These are phyloP conservation scores for Rhinopithecus roxellana DNA, from an alignment of 2,113 vertebrate genomes.

Conservation along the genomic window DNA sequence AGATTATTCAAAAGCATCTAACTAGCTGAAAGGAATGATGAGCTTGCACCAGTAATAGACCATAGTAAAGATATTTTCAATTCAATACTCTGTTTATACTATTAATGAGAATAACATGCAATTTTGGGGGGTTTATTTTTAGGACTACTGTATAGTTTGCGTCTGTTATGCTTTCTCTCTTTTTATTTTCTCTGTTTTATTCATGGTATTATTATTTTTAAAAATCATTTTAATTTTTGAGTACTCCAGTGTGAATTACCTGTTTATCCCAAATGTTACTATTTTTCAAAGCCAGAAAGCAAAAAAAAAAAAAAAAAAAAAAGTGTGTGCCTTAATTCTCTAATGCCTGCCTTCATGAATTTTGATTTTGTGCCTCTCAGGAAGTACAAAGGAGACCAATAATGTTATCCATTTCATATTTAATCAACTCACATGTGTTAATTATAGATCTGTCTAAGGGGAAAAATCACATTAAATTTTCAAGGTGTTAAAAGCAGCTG, in stretches of 20 bases:
- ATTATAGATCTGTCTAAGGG: neutral
- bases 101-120: neutral
- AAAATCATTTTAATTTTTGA: neutral
- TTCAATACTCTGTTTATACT: neutral
- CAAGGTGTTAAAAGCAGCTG: slow-evolving; percentile 8
- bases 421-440: neutral
- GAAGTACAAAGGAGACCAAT: neutral
- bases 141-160: neutral
- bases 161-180: neutral
- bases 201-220: neutral
- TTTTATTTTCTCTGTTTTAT: neutral
- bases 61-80: neutral
- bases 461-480: slow-evolving; percentile 2
- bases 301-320: neutral
- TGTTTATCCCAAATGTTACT: neutral
- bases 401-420: neutral
- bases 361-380: neutral
- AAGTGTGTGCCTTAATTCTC: neutral
- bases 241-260: neutral
- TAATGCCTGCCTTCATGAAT: neutral
- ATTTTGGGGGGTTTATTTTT: neutral
- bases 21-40: neutral
- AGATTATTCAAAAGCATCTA: neutral
- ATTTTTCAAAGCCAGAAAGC: neutral
- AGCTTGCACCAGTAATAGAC: neutral